Conservation (phyloP, 2,797 vertebrate genomes). For the Tokudaia muenninki region DNA sequence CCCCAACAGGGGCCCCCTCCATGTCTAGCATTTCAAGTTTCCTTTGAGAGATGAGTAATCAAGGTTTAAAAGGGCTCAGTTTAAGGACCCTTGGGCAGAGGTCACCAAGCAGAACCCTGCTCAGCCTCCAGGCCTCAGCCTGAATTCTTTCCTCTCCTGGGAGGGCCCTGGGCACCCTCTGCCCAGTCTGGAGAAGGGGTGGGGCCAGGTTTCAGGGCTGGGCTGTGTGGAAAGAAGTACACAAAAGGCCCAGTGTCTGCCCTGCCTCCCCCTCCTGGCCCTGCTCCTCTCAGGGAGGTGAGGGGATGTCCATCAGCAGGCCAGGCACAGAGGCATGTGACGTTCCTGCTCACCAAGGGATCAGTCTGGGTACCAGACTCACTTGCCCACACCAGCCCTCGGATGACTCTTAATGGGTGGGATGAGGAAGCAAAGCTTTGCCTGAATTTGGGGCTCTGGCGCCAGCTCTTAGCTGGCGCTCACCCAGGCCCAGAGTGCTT, state of each 20-base stretch:
- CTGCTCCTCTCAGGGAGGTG: constrained; percentile 33
- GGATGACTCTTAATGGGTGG: constrained; percentile 44
- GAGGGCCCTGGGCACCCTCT: constrained; percentile 55
- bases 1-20: no score
- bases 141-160: constrained; percentile 67
- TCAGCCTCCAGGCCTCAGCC: background rate
- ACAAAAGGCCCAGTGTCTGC: constrained; percentile 82
- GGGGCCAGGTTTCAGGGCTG: constrained; percentile 74
- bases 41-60: constrained; percentile 3
- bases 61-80: background rate
- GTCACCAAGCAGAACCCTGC: background rate
- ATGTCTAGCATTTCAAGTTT: background rate
- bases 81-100: background rate
- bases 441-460: background rate
- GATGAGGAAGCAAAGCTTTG: constrained; percentile 45
- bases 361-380: background rate
- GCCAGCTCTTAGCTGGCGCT: constrained; percentile 67
- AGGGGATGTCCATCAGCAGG: constrained; percentile 60
- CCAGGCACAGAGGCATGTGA: constrained; percentile 50
- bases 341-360: background rate
- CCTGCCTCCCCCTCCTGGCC: constrained; percentile 53
- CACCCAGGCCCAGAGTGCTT: constrained; percentile 58
- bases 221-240: constrained; percentile 61
- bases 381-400: background rate
- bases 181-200: constrained; percentile 54